Percentiles rank a stretch among this genome's conserved stretches.
phyloP scores from a whole-genome alignment of 2,888 invertebrate genomes.

The Eutolmus rufibarbis region DNA sequence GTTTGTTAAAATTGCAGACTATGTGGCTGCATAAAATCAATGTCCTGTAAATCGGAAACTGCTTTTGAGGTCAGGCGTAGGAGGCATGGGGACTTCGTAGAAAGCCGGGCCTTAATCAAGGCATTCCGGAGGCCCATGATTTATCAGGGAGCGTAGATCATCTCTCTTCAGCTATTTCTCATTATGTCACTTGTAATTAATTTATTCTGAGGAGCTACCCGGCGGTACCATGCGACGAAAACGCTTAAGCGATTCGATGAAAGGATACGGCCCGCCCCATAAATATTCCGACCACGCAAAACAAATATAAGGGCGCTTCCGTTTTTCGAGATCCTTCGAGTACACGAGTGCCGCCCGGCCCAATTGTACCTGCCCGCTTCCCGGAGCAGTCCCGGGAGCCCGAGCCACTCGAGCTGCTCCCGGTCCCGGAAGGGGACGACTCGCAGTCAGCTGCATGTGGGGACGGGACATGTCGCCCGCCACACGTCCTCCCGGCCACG shows the following conservation, averaged over 20 bases:
- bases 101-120: background rate
- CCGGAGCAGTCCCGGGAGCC: background rate
- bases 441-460: constrained; percentile 21
- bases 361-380: background rate
- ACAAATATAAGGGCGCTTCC: constrained; percentile 39
- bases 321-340: constrained; percentile 33
- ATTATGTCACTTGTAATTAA: constrained; percentile 42
- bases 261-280: constrained; percentile 30
- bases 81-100: background rate
- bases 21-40: background rate
- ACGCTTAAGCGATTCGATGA: constrained; percentile 16
- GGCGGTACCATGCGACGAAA: constrained; percentile 1
- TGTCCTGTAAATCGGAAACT: background rate
- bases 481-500: constrained; percentile 38
- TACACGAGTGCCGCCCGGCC: background rate
- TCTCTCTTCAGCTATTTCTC: constrained; percentile 34
- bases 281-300: constrained; percentile 43
- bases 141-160: constrained; percentile 32
- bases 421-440: background rate
- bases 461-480: constrained; percentile 35
- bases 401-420: background rate
- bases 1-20: background rate
- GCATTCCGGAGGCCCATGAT: constrained; percentile 24
- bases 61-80: background rate
- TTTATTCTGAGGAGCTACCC: constrained; percentile 25